Conservation (phyloP, 1,140 invertebrate genomes). For the Euura lappo region DNA sequence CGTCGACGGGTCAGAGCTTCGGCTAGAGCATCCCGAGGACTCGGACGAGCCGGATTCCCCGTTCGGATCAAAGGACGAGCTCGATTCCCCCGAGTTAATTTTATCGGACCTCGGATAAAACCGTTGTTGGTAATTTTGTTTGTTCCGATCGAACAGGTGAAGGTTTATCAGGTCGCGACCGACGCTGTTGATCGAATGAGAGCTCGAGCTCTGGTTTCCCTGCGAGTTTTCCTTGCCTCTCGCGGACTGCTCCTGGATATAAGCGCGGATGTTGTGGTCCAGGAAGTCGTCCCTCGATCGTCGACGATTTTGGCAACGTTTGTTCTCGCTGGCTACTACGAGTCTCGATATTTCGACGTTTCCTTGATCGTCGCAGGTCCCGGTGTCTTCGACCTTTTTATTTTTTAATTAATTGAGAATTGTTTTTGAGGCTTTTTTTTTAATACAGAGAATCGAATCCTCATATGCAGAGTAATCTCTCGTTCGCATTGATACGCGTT, state of each 20-base stretch:
- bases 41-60: background rate
- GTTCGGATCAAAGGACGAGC: background rate
- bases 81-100: background rate
- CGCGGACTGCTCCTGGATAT: constrained; percentile 10
- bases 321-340: background rate
- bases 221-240: background rate
- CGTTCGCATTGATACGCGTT: background rate
- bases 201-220: background rate
- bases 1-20: background rate
- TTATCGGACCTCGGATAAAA: too few relatives aligned
- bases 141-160: too few relatives aligned
- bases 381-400: constrained; percentile 38
- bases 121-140: too few relatives aligned
- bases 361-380: constrained; percentile 27
- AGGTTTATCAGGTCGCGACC: too few relatives aligned
- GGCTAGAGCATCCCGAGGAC: background rate
- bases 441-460: too few relatives aligned
- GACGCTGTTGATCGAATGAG: too few relatives aligned
- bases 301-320: constrained; percentile 9
- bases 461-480: background rate
- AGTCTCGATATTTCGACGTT: constrained; percentile 24
- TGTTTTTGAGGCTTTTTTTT: background rate
- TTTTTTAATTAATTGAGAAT: background rate
- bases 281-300: constrained; percentile 18
- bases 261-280: constrained; percentile 18